Conservation (phyloP, 1,140 invertebrate species). For the Prorops nasuta region DNA sequence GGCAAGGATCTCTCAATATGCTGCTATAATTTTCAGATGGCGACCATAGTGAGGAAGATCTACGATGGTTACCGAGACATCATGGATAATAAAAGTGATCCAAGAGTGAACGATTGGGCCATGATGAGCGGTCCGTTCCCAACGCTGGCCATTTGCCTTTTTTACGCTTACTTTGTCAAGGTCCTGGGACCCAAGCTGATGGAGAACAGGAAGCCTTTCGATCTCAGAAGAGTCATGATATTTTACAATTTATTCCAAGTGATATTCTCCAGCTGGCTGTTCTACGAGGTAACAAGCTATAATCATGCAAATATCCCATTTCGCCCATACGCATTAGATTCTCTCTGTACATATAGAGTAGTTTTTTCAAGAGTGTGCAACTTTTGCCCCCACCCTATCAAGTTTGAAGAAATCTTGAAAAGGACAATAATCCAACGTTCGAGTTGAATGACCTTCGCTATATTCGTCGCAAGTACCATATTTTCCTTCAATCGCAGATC, state of each 20-base stretch:
- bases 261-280: constrained; percentile 79
- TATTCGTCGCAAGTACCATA: background rate
- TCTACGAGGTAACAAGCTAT: constrained; percentile 70
- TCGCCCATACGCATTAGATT: background rate
- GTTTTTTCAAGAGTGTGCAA: background rate
- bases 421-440: background rate
- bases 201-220: constrained; percentile 85
- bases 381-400: too few species aligned
- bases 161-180: constrained; percentile 78
- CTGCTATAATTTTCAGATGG: constrained; percentile 55
- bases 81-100: constrained; percentile 75
- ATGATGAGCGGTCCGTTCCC: constrained; percentile 82
- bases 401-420: background rate
- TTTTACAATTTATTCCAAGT: constrained; percentile 87
- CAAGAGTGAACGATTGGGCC: constrained; percentile 79
- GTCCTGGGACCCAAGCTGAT: constrained; percentile 81
- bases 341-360: background rate
- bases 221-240: constrained; percentile 77
- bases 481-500: too few species aligned
- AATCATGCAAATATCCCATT: background rate
- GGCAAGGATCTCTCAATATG: constrained; percentile 6
- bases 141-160: constrained; percentile 73
- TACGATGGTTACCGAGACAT: constrained; percentile 64
- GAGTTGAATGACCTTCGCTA: background rate
- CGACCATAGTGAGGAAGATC: constrained; percentile 44